A percentile compares a stretch with the other conserved stretches of the same genome.
Conservation (phyloP, 1,140 invertebrate species). For the Micrasema minimum region DNA sequence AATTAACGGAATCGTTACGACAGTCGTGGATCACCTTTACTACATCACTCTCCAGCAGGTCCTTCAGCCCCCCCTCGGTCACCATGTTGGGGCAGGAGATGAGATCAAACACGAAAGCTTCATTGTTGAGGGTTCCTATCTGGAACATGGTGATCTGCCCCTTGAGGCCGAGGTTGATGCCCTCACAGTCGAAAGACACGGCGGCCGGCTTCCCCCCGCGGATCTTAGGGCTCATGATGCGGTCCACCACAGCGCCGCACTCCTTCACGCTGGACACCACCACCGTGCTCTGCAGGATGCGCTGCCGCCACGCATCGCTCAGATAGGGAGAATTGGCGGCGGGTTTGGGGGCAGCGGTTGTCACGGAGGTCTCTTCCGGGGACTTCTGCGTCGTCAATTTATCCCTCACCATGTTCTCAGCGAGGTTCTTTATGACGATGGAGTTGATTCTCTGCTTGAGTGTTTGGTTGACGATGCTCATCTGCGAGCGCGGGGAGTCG, state of each 20-base stretch:
- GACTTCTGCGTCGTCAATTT: conserved; percentile 66
- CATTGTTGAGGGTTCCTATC: conserved; percentile 82
- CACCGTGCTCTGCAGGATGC: conserved; percentile 81
- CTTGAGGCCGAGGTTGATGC: conserved; percentile 87
- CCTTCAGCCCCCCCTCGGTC: conserved; percentile 79
- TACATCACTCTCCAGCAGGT: conserved; percentile 84
- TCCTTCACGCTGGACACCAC: conserved; percentile 83
- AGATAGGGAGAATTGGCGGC: conserved; percentile 49
- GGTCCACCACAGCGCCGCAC: conserved; percentile 79
- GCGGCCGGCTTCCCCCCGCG: conserved; percentile 67
- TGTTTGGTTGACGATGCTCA: conserved; percentile 73
- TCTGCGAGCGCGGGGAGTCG: conserved; percentile 62
- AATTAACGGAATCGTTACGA: conserved; percentile 89
- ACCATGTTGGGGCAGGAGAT: conserved; percentile 86
- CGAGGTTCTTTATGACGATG: conserved; percentile 87
- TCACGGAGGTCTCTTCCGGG: conserved; percentile 59
- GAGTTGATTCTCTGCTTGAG: conserved; percentile 89
- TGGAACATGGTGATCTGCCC: conserved; percentile 88
- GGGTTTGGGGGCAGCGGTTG: conserved; percentile 59
- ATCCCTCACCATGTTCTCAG: conserved; percentile 89
- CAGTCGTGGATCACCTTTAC: conserved; percentile 97
- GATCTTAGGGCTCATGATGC: conserved; percentile 75
- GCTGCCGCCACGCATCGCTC: conserved; percentile 80
- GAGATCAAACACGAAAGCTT: conserved; percentile 90
- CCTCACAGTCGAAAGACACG: conserved; percentile 90